Base-by-base conservation (phyloP, 2,113 vertebrate genomes). In the Podiceps cristatus region DNA sequence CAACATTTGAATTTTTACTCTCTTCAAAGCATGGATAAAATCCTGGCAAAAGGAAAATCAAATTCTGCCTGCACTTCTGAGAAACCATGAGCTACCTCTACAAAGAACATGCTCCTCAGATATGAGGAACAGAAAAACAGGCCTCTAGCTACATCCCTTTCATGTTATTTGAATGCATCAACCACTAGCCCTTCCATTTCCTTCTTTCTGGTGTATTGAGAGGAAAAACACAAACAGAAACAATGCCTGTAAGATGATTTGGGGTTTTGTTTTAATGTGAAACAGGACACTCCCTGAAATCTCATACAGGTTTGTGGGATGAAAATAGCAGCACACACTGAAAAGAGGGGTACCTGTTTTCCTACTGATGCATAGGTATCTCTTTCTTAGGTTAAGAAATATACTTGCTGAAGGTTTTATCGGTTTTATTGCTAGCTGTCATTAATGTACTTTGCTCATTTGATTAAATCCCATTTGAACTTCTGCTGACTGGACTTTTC, bases 401-500 rank as follows among this genome's bases (percentile, higher is more conserved):
- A 12, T 6, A 27, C 14, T 93, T 87, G 44, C 52, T 72, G 56
- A 52, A 78, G 42, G 4, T 64, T 88, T 90, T 71, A 35, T 35
- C 31, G 24, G 40, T 78, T 73, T 87, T 73, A 55, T 87, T 76
- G 52, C 27, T 84, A 67, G 24, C 11, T 5, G 24, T 88, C 56
- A 18, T 79, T 72, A 66, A 73, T 40, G 25, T 63, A 63, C n/a
- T 86, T 81, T 76, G 52, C 35, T 95, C 35, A 12, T 88, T 92
- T 58, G 91, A 14, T 90, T 73, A 96, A 90, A 86, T 90, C 55
- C 53, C 15, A 13, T 80, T 81, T 90, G 80, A 95, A 90, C 78
- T 88, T 95, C 44, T 93, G 85, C 94, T 96, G 93, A 94, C 62
- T 96, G 68, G 91, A 77, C 74, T 88, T 95, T 84, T 91, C 90